Conservation (phyloP, 2,888 invertebrate genomes). For the Steromphala cineraria region DNA sequence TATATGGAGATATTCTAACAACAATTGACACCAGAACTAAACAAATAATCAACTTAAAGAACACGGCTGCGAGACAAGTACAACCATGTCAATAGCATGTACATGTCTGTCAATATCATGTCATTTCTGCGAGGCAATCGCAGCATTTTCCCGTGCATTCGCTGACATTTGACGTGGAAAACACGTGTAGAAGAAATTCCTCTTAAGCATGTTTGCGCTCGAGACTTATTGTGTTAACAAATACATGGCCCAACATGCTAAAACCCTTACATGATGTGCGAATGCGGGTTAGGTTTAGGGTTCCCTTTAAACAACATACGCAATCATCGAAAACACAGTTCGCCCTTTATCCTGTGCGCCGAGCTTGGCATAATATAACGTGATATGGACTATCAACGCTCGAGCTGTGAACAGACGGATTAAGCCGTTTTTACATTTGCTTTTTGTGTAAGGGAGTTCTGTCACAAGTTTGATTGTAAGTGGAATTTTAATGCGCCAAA, state of each 20-base stretch:
- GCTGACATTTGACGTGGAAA: background rate
- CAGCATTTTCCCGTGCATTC: no score
- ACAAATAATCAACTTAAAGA: no score
- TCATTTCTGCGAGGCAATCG: no score
- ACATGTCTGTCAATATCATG: no score
- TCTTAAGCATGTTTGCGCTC: background rate
- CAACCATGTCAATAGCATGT: no score
- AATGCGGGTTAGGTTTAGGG: background rate
- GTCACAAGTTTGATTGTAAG: no score
- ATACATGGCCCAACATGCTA: background rate
- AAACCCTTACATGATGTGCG: background rate
- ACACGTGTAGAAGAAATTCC: background rate
- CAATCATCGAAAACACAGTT: background rate
- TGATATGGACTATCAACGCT: background rate
- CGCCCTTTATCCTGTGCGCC: background rate
- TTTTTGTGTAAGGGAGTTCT: no score
- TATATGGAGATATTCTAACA: no score
- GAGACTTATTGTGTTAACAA: background rate
- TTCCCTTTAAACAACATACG: background rate
- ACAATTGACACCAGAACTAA: no score
- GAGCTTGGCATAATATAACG: background rate
- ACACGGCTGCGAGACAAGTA: no score
- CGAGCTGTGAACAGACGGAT: background rate
- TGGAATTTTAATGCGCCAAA: no score
- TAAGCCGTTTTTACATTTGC: no score